phyloP scores from a whole-genome alignment of 2,888 invertebrate genomes.

The Harpalus rufipes region DNA sequence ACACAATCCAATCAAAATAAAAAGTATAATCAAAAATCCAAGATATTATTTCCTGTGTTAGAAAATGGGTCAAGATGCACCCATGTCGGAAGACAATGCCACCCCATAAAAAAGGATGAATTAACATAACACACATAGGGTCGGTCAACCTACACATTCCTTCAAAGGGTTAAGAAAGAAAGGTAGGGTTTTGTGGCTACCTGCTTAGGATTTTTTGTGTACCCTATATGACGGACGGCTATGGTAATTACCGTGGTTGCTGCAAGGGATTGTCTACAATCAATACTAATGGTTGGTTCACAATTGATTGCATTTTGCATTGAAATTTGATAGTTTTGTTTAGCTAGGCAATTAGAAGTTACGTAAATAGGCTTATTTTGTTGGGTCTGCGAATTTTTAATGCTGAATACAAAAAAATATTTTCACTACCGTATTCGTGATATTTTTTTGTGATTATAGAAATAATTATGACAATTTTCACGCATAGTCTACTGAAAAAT shows the following conservation, averaged over 20 bases:
- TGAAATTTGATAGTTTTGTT: slow-evolving; percentile 29
- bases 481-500: too few species aligned
- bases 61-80: slow-evolving; percentile 18
- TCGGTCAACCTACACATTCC: slow-evolving; percentile 59
- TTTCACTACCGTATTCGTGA: too few species aligned
- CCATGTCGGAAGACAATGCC: slow-evolving; percentile 50
- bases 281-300: background rate
- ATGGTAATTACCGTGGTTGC: slow-evolving; percentile 23
- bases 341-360: background rate
- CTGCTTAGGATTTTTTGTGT: slow-evolving; percentile 44
- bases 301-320: slow-evolving; percentile 2
- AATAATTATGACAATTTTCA: too few species aligned
- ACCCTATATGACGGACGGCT: slow-evolving; percentile 36
- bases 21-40: slow-evolving; percentile 6
- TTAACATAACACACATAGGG: slow-evolving; percentile 59
- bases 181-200: too few species aligned
- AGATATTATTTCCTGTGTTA: slow-evolving; percentile 5
- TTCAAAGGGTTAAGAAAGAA: slow-evolving; percentile 51
- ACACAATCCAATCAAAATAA: background rate
- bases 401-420: too few species aligned
- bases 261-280: slow-evolving; percentile 10
- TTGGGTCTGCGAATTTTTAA: background rate
- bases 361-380: slow-evolving; percentile 6
- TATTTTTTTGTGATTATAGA: too few species aligned
- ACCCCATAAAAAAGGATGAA: slow-evolving; percentile 52